These are phyloP conservation scores for Stylophora pistillata DNA, from an alignment of 64 coral and sea anemone species.

Conservation along the genomic window DNA sequence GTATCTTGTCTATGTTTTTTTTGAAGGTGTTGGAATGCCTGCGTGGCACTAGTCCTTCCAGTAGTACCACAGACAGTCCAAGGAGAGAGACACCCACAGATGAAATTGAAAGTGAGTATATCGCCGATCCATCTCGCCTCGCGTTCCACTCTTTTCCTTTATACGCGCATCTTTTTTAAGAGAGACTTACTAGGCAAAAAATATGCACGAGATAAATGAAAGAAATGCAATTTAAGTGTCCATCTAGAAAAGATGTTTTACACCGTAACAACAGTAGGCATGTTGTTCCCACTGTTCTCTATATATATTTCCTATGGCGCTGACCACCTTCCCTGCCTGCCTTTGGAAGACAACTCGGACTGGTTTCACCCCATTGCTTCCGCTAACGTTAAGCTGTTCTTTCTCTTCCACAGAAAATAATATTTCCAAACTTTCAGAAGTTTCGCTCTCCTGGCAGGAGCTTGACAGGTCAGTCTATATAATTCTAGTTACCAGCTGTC, in stretches of 20 bases:
- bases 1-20: background rate
- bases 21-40: conserved; percentile 61
- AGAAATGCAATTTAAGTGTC: background rate
- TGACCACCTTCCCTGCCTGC: too few species aligned
- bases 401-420: conserved; percentile 14
- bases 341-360: too few species aligned
- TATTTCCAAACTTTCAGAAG: conserved; percentile 40
- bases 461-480: conserved; percentile 71
- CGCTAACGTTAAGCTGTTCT: background rate
- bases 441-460: conserved; percentile 75
- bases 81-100: conserved; percentile 75
- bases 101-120: conserved; percentile 78
- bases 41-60: conserved; percentile 50
- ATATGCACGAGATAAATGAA: too few species aligned
- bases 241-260: too few species aligned
- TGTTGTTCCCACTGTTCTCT: too few species aligned
- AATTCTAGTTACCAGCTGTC: background rate
- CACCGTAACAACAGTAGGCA: too few species aligned
- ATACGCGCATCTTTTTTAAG: too few species aligned
- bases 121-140: background rate
- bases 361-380: background rate
- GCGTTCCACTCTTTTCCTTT: too few species aligned
- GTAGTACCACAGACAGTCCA: conserved; percentile 74
- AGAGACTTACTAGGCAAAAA: too few species aligned
- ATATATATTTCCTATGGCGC: too few species aligned